Evolutionary conservation across 2,797 vertebrate species (phyloP).

Genomic region (Channa striata): DNA sequence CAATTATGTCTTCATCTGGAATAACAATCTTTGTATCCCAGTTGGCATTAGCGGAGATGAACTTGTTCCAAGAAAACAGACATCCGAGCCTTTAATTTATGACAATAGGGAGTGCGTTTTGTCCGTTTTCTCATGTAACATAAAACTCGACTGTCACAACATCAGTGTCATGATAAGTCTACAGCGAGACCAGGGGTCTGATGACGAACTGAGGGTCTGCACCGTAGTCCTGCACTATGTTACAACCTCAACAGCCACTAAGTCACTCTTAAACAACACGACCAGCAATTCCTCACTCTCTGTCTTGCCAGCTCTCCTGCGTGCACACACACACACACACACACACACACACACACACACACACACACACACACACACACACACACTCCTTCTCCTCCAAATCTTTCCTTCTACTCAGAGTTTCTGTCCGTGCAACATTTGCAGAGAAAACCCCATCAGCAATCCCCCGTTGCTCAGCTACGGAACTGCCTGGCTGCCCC

Average conservation of each 20-base stretch:
- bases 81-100: conserved; percentile 30
- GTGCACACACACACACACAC: conserved; percentile 28
- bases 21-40: conserved; percentile 10
- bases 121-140: conserved; percentile 17
- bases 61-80: conserved; percentile 2
- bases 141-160: conserved; percentile 23
- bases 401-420: conserved; percentile 21
- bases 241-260: conserved; percentile 41
- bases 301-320: conserved; percentile 14
- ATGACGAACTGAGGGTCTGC: conserved; percentile 38
- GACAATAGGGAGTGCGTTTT: conserved; percentile 9
- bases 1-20: conserved; percentile 20
- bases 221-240: conserved; percentile 32
- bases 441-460: conserved; percentile 69
- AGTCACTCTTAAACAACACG: conserved; percentile 58
- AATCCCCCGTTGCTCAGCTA: conserved; percentile 68
- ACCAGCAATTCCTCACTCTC: conserved; percentile 40
- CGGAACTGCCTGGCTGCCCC: conserved; percentile 60
- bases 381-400: conserved; percentile 12
- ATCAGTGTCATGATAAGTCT: not conserved
- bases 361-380: conserved; percentile 37
- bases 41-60: not conserved
- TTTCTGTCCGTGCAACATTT: conserved; percentile 41
- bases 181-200: conserved; percentile 6
- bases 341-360: conserved; percentile 40